A percentile compares a stretch with the other conserved stretches of the same genome.
phyloP scores from a whole-genome alignment of 2,888 invertebrate species.

The Drosophila paracracens region DNA sequence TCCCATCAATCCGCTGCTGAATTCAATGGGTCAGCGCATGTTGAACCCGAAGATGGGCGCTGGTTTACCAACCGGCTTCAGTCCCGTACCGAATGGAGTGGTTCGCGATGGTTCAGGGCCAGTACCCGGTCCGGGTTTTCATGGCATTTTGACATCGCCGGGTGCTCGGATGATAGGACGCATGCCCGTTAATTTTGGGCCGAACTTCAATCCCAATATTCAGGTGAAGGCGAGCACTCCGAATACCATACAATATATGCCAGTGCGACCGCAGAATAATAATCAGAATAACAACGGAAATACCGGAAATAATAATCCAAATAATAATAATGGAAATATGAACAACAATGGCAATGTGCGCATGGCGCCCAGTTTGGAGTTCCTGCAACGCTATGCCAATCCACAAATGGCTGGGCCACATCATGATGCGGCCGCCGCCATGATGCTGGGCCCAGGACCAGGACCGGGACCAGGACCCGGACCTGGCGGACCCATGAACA shows the following conservation, averaged over 20 bases:
- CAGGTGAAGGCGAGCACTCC: constrained; percentile 98
- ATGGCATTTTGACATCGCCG: constrained; percentile 73
- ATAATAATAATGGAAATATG: constrained; percentile 85
- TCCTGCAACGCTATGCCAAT: constrained; percentile 94
- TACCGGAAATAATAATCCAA: constrained; percentile 82
- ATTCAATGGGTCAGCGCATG: constrained; percentile 85
- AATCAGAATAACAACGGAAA: constrained; percentile 44
- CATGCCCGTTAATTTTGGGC: constrained; percentile 87
- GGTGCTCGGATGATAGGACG: constrained; percentile 88
- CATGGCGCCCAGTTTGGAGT: constrained; percentile 95
- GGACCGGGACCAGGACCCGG: constrained; percentile 25
- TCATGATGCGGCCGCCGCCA: constrained; percentile 17
- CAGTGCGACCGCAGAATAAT: constrained; percentile 93
- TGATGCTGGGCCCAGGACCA: constrained; percentile 35
- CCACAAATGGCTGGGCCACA: constrained; percentile 87
- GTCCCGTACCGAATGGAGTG: constrained; percentile 52
- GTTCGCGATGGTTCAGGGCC: constrained; percentile 68
- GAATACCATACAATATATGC: constrained; percentile 99
- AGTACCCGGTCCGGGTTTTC: constrained; percentile 57
- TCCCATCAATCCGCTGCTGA: constrained; percentile 85
- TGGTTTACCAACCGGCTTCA: constrained; percentile 61
- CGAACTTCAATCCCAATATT: constrained; percentile 89
- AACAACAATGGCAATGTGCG: constrained; percentile 86
- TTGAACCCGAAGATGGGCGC: constrained; percentile 89
- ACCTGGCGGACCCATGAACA: constrained; percentile 44